Evolutionary conservation across 2,888 invertebrate genomes (phyloP), one percentile per base, ranked within the genome.

Genomic region (Cerceris ruficornis): DNA sequence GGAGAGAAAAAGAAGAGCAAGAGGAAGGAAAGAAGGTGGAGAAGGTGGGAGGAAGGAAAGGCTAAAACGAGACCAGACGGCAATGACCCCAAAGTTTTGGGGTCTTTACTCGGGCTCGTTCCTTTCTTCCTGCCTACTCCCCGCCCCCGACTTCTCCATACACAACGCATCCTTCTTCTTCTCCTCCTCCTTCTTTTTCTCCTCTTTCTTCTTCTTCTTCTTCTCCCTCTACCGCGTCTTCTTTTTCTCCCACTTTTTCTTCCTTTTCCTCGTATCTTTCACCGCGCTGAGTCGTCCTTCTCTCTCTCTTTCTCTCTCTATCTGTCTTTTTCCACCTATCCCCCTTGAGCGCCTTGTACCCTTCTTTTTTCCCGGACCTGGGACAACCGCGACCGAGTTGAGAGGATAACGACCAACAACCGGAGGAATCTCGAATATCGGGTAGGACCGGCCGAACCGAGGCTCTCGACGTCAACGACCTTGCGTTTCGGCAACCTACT

Each of bases 41-140:
- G 62, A 41, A 66, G 75, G 76, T 64, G 80, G 77, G 69, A 72
- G 77, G 76, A 73, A 72, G 77, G 85, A 85, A 85, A 86, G 82
- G 81, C 87, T 88, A 85, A 86, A 85, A 88, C 76, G 82, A 84
- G 86, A 86, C 84, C 81, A 71, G 75, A 82, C 83, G 89, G 88
- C 90, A 90, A 91, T 90, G 91, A 90, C 89, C 90, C 83, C 77
- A 87, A 89, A 90, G 75, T 89, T 90, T 89, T 84, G 82, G 88
- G 85, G 81, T 84, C 87, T 83, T 82, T 71, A 66, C 58, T 71
- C 69, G 52, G 52, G 52, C 73, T 77, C 66, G 75, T 80, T 75
- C 72, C 74, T 80, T 77, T 75, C 74, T 83, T 84, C 72, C 84
- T 82, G 69, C 75, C 76, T 69, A 46, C 65, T 28, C 70, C 69